Conservation (phyloP, 1,140 invertebrate species). For the Drosophila takahashii region DNA sequence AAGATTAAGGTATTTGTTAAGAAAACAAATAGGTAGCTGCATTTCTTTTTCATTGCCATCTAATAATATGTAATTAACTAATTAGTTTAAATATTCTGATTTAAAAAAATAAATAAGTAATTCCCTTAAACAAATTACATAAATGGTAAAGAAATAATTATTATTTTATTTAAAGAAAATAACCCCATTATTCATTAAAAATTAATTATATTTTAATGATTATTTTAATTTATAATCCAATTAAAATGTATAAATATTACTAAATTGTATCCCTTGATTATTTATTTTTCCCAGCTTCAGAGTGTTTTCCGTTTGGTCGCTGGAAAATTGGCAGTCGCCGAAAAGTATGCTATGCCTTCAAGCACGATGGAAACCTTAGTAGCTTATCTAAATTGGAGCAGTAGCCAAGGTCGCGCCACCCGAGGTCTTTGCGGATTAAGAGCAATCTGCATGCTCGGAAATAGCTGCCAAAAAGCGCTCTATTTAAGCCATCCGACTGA, state of each 20-base stretch:
- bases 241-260: too few species aligned
- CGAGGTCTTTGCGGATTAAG: constrained; percentile 37
- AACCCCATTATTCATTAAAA: too few species aligned
- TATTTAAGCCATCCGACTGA: constrained; percentile 54
- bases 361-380: background rate
- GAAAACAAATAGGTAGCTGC: background rate
- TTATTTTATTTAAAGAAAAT: too few species aligned
- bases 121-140: too few species aligned
- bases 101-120: too few species aligned
- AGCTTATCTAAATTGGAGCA: constrained; percentile 67
- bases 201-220: too few species aligned
- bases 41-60: background rate
- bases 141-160: too few species aligned
- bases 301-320: too few species aligned
- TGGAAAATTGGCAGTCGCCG: constrained; percentile 15
- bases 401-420: constrained; percentile 23
- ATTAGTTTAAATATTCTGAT: too few species aligned
- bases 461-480: constrained; percentile 13
- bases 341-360: constrained; percentile 49
- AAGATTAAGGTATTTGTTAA: background rate
- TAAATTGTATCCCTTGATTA: too few species aligned
- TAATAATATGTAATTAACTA: background rate
- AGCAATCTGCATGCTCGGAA: constrained; percentile 27
- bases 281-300: too few species aligned
- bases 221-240: too few species aligned